These are phyloP conservation scores for Centropus bengalensis DNA, from an alignment of 2,113 vertebrate species.

Conservation along the genomic window DNA sequence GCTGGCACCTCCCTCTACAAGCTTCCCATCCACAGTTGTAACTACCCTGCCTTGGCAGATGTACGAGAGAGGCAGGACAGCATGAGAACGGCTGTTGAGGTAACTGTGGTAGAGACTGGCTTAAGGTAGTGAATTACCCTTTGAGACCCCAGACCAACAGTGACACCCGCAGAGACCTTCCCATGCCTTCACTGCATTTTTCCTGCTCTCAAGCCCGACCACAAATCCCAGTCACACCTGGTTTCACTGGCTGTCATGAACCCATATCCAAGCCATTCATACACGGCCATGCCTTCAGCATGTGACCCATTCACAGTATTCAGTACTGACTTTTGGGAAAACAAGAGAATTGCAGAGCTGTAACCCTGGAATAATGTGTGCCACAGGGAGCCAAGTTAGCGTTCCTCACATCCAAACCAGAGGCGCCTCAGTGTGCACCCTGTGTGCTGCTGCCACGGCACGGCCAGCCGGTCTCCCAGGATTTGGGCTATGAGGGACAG, in stretches of 20 bases:
- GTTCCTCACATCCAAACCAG: background rate
- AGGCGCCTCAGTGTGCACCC: background rate
- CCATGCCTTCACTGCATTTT: background rate
- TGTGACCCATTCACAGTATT: background rate
- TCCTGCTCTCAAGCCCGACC: background rate
- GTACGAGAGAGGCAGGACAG: background rate
- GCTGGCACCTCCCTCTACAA: background rate
- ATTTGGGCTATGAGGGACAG: background rate
- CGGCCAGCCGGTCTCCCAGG: background rate
- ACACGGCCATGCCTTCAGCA: background rate
- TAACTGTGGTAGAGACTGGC: background rate
- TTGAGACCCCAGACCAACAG: background rate
- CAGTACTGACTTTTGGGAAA: background rate
- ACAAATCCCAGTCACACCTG: background rate
- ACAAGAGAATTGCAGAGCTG: background rate
- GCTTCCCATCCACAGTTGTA: background rate
- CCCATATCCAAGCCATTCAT: background rate
- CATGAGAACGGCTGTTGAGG: background rate
- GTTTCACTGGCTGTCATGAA: background rate
- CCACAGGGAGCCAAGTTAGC: background rate
- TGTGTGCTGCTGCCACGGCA: background rate
- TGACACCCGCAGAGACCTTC: too few relatives aligned
- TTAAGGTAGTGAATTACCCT: background rate
- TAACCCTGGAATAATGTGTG: background rate
- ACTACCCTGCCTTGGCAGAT: background rate